A percentile compares a stretch with the other conserved stretches of the same genome.
Conservation (phyloP, 2,113 vertebrate genomes). For the Tragelaphus buxtoni region DNA sequence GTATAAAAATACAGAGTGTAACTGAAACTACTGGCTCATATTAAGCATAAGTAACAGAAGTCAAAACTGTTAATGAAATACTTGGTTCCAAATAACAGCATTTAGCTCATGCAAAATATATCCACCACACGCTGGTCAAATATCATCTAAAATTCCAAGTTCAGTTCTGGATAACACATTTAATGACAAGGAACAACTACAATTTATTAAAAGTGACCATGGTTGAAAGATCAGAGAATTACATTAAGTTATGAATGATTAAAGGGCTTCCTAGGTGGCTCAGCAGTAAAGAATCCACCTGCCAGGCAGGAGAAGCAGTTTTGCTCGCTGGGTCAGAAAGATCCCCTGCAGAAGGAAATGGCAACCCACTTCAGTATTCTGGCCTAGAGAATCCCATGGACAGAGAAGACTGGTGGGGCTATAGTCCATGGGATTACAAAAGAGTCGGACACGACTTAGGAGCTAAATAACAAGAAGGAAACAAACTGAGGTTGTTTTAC, state of each 20-base stretch:
- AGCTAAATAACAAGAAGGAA: neutral
- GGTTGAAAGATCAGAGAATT: neutral
- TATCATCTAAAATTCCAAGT: neutral
- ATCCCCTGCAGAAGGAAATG: neutral
- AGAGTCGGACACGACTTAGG: neutral
- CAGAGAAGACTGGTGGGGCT: neutral
- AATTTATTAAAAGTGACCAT: neutral
- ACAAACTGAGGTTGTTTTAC: neutral
- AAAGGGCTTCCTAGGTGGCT: neutral
- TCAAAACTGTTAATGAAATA: constrained; percentile 20
- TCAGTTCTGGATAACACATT: neutral
- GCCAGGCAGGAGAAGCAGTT: neutral
- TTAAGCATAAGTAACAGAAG: neutral
- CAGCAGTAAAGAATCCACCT: neutral
- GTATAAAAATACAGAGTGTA: neutral
- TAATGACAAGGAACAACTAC: neutral
- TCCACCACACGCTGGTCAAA: neutral
- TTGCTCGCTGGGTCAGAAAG: neutral
- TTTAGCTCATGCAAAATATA: constrained; percentile 8
- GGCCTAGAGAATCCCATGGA: neutral
- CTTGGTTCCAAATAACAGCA: neutral
- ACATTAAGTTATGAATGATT: neutral
- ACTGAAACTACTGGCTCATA: neutral
- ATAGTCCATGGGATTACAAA: neutral
- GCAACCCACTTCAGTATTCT: neutral